Conservation (phyloP, 1,140 invertebrate species). For the Ceratina japonica region DNA sequence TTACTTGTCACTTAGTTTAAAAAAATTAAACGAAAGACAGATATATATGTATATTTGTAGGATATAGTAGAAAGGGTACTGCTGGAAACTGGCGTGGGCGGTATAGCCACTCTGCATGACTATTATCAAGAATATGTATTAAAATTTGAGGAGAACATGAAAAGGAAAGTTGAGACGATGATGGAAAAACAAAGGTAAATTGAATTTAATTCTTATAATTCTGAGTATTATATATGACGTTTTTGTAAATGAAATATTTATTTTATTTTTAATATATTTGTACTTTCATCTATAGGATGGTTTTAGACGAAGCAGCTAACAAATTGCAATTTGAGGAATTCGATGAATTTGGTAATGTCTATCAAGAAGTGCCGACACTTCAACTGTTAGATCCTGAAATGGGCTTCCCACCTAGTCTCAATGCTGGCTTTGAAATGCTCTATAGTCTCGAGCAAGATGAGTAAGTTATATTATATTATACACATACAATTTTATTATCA, state of each 20-base stretch:
- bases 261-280: not conserved
- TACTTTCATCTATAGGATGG: slow-evolving; percentile 67
- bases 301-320: slow-evolving; percentile 72
- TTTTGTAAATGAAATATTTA: not conserved
- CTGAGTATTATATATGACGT: slow-evolving; percentile 57
- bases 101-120: slow-evolving; percentile 77
- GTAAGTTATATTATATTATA: slow-evolving; percentile 58
- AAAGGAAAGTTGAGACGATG: slow-evolving; percentile 76
- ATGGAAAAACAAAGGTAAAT: slow-evolving; percentile 78
- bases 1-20: not conserved
- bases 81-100: slow-evolving; percentile 80
- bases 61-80: slow-evolving; percentile 81
- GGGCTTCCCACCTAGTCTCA: slow-evolving; percentile 77
- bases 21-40: slow-evolving; percentile 11
- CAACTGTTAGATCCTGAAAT: slow-evolving; percentile 78
- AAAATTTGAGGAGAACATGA: slow-evolving; percentile 78
- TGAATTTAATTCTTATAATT: slow-evolving; percentile 69
- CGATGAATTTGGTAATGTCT: slow-evolving; percentile 75
- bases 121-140: slow-evolving; percentile 81
- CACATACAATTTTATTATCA: not conserved
- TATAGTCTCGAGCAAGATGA: slow-evolving; percentile 79
- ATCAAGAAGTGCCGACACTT: slow-evolving; percentile 75
- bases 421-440: slow-evolving; percentile 80
- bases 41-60: slow-evolving; percentile 64
- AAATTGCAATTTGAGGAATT: slow-evolving; percentile 76